Evolutionary conservation across 2,888 invertebrate species (phyloP).

Genomic region (Allolobophora icterica): DNA sequence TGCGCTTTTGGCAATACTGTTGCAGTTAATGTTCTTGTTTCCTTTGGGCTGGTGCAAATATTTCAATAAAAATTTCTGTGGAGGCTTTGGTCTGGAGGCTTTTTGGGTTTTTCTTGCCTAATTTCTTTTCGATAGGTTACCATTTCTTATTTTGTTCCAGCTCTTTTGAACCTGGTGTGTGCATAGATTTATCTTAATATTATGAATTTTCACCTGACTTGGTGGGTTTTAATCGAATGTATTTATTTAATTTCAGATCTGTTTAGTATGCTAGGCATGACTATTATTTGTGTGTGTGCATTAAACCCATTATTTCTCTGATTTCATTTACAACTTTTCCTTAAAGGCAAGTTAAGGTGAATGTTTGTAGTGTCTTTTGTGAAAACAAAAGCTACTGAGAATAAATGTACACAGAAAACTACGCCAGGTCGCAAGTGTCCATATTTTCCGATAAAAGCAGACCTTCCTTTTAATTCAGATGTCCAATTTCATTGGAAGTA

Average conservation of each 20-base stretch:
- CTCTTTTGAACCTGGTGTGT: background rate
- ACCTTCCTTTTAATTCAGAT: background rate
- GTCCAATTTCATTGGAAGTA: background rate
- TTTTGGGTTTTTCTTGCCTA: background rate
- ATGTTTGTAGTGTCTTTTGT: background rate
- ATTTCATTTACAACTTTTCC: background rate
- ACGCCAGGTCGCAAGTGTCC: background rate
- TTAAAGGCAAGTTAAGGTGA: background rate
- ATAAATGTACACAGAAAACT: background rate
- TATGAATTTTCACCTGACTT: background rate
- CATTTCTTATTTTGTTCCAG: background rate
- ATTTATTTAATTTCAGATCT: conserved; percentile 14
- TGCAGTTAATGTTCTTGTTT: background rate
- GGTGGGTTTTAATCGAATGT: background rate
- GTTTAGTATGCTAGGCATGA: background rate
- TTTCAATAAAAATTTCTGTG: background rate
- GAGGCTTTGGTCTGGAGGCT: background rate
- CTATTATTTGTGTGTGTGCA: background rate
- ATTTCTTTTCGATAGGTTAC: background rate
- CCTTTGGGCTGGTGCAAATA: background rate
- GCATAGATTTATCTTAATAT: background rate
- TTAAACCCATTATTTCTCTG: background rate
- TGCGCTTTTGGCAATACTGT: background rate
- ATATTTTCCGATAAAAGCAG: background rate
- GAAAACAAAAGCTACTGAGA: background rate